Percentiles rank a stretch among this genome's conserved stretches.
Conservation (phyloP, 2,888 invertebrate genomes). For the Polietes domitor region DNA sequence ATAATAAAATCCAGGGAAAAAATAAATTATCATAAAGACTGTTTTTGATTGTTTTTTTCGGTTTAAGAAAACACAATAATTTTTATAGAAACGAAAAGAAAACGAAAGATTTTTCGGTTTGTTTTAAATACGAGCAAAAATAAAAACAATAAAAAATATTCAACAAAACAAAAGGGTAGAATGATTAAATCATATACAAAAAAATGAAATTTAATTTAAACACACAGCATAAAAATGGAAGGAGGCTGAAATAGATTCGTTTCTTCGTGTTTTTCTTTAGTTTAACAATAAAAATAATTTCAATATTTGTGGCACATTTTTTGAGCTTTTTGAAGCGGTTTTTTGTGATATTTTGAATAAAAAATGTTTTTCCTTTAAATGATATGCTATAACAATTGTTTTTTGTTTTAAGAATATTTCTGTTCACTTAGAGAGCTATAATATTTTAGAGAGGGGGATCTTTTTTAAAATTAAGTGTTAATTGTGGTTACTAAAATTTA, state of each 20-base stretch:
- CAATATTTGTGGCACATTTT: conserved; percentile 43
- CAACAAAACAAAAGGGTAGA: conserved; percentile 47
- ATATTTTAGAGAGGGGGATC: background rate
- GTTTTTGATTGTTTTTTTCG: background rate
- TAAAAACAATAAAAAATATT: conserved; percentile 60
- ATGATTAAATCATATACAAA: conserved; percentile 59
- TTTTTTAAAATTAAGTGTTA: conserved; percentile 40
- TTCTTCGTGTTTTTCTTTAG: background rate
- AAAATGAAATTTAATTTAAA: conserved; percentile 30
- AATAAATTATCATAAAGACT: conserved; percentile 56
- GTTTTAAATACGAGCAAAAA: conserved; percentile 4
- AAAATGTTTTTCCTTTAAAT: conserved; percentile 42
- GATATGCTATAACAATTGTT: conserved; percentile 61
- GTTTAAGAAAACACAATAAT: conserved; percentile 45
- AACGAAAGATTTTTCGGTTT: conserved; percentile 44
- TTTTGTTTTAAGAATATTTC: conserved; percentile 31
- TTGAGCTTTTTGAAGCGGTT: conserved; percentile 58
- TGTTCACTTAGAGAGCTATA: background rate
- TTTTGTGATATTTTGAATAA: conserved; percentile 17
- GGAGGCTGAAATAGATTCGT: conserved; percentile 28
- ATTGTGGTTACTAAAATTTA: conserved; percentile 21
- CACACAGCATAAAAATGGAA: conserved; percentile 45
- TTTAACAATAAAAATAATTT: conserved; percentile 33
- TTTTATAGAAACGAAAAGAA: conserved; percentile 40
- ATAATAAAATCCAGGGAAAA: conserved; percentile 45